Conservation (phyloP, 2,113 vertebrate species). For the Alethe castanea region DNA sequence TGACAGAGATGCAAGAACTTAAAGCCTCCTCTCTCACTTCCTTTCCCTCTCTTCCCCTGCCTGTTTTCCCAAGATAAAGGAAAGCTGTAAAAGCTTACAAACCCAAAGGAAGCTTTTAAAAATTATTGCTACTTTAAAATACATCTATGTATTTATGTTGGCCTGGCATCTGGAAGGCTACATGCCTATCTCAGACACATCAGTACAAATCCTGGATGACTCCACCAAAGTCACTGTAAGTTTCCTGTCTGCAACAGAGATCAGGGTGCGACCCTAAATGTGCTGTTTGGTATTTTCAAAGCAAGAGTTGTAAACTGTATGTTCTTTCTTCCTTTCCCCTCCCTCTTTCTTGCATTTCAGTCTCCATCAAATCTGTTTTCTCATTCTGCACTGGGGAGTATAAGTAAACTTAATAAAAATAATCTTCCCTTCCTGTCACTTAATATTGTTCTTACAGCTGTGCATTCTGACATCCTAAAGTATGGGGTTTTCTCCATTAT, state of each 20-base stretch:
- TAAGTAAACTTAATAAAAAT: background rate
- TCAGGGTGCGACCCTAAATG: background rate
- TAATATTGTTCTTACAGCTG: background rate
- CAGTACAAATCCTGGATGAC: background rate
- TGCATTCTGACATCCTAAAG: background rate
- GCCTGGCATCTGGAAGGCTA: background rate
- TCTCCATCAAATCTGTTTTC: background rate
- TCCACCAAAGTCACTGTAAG: background rate
- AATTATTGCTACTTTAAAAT: conserved; percentile 44
- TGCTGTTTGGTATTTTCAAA: background rate
- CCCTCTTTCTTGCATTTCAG: background rate
- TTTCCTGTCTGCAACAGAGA: background rate
- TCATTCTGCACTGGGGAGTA: background rate
- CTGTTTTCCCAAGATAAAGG: background rate
- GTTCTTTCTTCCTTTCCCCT: background rate
- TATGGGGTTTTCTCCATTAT: background rate
- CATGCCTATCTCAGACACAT: background rate
- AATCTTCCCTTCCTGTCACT: background rate
- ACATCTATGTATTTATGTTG: background rate
- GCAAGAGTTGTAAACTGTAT: background rate
- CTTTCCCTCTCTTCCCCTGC: background rate
- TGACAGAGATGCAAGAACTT: background rate
- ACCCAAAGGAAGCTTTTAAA: conserved; percentile 5
- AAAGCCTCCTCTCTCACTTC: background rate
- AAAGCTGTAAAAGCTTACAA: background rate